Evolutionary conservation across 2,888 invertebrate genomes (phyloP).

Genomic region (Tenthredo livida): DNA sequence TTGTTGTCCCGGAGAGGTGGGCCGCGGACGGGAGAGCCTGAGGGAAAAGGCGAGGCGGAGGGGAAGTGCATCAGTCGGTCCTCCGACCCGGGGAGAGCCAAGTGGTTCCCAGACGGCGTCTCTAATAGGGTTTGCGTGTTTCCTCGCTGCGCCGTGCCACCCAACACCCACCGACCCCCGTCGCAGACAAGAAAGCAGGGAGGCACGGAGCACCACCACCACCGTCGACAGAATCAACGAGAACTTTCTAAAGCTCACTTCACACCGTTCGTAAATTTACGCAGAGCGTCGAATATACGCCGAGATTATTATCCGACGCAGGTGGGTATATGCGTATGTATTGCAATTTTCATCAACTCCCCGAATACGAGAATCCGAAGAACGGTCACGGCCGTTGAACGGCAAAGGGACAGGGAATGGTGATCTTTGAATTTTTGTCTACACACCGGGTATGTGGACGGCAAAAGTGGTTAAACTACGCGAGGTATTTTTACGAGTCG

Average conservation of each 20-base stretch:
- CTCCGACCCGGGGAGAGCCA: slow-evolving; percentile 45
- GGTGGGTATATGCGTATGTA: no score
- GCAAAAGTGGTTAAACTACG: slow-evolving; percentile 45
- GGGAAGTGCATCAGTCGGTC: slow-evolving; percentile 48
- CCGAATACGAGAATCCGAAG: not conserved
- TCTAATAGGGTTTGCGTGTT: slow-evolving; percentile 53
- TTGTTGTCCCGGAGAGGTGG: not conserved
- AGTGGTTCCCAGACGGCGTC: slow-evolving; percentile 54
- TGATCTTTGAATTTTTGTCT: not conserved
- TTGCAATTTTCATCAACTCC: no score
- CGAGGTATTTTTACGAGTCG: slow-evolving; percentile 46
- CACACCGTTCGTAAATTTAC: slow-evolving; percentile 3
- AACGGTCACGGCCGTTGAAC: not conserved
- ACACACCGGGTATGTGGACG: slow-evolving; percentile 17
- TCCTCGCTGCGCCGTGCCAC: slow-evolving; percentile 50
- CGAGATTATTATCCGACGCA: no score
- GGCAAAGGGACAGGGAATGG: not conserved
- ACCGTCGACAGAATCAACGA: slow-evolving; percentile 2
- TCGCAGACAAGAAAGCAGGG: slow-evolving; percentile 48
- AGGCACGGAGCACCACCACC: slow-evolving; percentile 24
- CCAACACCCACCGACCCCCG: slow-evolving; percentile 27
- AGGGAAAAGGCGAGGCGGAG: not conserved
- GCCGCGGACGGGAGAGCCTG: not conserved
- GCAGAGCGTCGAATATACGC: no score
- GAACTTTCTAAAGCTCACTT: slow-evolving; percentile 40